A percentile compares a stretch with the other conserved stretches of the same genome.
Evolutionary conservation across 2,888 invertebrate species (phyloP).

Genomic region (Coronaproctus castanopsis): DNA sequence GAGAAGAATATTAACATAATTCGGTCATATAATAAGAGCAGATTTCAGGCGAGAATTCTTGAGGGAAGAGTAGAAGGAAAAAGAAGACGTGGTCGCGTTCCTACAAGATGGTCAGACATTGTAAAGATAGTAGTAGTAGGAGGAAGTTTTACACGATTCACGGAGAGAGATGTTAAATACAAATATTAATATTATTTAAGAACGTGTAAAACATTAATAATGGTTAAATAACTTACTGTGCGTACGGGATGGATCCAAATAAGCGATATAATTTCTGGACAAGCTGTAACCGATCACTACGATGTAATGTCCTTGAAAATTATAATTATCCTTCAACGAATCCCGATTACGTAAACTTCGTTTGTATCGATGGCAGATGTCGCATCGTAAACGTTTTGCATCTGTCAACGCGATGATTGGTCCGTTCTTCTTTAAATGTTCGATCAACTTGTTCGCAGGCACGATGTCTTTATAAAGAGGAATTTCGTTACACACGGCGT

Average conservation of each 20-base stretch:
- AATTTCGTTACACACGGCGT: slow-evolving; percentile 7
- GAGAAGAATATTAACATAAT: too few species aligned
- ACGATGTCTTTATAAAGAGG: slow-evolving; percentile 1
- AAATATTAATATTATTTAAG: too few species aligned
- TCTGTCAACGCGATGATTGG: slow-evolving; percentile 9
- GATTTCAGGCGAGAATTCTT: too few species aligned
- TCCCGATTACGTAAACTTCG: not conserved
- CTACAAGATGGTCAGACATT: too few species aligned
- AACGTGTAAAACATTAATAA: too few species aligned
- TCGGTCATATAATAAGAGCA: too few species aligned
- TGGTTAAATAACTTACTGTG: slow-evolving; percentile 9
- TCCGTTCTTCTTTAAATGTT: slow-evolving; percentile 7
- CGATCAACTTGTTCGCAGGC: slow-evolving; percentile 1
- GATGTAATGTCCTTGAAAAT: slow-evolving; percentile 9
- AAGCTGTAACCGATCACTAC: slow-evolving; percentile 11
- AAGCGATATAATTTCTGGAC: slow-evolving; percentile 6
- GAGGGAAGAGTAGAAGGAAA: too few species aligned
- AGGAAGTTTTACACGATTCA: too few species aligned
- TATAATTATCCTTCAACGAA: not conserved
- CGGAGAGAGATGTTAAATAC: too few species aligned
- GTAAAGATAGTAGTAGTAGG: too few species aligned
- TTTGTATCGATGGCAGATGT: slow-evolving; percentile 2
- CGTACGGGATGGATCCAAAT: slow-evolving; percentile 6
- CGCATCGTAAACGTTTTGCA: slow-evolving; percentile 7
- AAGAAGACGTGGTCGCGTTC: too few species aligned